A percentile compares a stretch with the other conserved stretches of the same genome.
Evolutionary conservation across 2,113 vertebrate species (phyloP).

Genomic region (Macrotus californicus): DNA sequence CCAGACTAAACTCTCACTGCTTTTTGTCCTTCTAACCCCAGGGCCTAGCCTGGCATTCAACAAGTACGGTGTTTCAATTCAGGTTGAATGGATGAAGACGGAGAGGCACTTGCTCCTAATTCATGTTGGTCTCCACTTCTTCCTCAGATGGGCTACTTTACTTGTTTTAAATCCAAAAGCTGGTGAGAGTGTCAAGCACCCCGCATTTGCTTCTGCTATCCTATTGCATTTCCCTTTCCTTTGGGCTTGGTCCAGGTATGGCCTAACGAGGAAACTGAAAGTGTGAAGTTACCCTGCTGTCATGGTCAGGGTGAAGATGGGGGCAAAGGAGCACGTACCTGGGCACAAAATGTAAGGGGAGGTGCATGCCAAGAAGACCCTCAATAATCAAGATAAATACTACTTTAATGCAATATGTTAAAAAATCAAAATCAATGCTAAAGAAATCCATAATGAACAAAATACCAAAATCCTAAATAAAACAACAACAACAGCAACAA

Average conservation of each 20-base stretch:
- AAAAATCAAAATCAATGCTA: neutral
- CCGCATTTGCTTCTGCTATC: neutral
- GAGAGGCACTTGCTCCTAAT: neutral
- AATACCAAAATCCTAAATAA: neutral
- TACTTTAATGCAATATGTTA: neutral
- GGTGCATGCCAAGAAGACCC: neutral
- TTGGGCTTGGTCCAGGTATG: neutral
- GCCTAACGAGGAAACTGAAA: neutral
- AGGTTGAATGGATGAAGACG: neutral
- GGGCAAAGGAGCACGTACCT: neutral
- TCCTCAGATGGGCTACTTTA: neutral
- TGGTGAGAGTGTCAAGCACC: neutral
- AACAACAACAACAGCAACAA: neutral
- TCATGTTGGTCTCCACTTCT: neutral
- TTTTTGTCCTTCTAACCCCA: neutral
- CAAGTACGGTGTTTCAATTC: constrained; percentile 16
- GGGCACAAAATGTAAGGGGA: neutral
- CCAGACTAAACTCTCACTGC: neutral
- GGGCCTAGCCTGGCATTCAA: neutral
- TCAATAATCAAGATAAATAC: neutral
- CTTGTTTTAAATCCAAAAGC: neutral
- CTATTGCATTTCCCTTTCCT: neutral
- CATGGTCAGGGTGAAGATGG: neutral
- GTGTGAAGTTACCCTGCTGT: neutral
- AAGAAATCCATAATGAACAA: neutral